These are phyloP conservation scores for Phodopus roborovskii DNA, from an alignment of 2,113 vertebrate genomes.

Conservation along the genomic window DNA sequence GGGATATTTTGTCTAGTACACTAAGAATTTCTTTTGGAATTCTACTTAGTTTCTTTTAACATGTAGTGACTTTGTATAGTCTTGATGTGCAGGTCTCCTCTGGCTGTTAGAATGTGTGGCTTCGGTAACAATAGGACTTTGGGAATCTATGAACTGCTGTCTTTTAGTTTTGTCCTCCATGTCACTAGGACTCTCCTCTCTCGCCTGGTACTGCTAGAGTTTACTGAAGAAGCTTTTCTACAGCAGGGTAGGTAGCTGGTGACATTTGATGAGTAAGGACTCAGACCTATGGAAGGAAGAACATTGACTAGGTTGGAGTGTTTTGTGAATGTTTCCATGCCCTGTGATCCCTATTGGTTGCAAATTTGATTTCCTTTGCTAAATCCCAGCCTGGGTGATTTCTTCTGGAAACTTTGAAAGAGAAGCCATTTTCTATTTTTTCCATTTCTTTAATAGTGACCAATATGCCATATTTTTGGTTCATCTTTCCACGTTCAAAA, in stretches of 20 bases:
- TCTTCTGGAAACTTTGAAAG: background rate
- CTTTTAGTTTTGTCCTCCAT: background rate
- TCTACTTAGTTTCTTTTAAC: background rate
- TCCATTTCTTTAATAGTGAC: too few species aligned
- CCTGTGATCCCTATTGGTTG: background rate
- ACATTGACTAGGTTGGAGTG: background rate
- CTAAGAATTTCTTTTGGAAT: background rate
- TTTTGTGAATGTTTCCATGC: background rate
- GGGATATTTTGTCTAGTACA: background rate
- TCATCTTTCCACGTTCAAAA: background rate
- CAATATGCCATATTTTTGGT: background rate
- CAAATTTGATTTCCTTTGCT: background rate
- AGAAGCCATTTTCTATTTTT: background rate
- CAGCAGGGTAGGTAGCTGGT: background rate
- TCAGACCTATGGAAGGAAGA: background rate
- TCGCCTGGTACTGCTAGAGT: too few species aligned
- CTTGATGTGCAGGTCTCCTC: background rate
- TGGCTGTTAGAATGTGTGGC: background rate
- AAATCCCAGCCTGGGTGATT: background rate
- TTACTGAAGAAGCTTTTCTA: background rate
- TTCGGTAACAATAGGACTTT: background rate
- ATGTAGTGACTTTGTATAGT: background rate
- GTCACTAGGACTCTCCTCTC: background rate
- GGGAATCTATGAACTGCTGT: too few species aligned
- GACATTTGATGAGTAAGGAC: background rate